Conservation (phyloP, 2,888 invertebrate species). For the Catocala nupta region DNA sequence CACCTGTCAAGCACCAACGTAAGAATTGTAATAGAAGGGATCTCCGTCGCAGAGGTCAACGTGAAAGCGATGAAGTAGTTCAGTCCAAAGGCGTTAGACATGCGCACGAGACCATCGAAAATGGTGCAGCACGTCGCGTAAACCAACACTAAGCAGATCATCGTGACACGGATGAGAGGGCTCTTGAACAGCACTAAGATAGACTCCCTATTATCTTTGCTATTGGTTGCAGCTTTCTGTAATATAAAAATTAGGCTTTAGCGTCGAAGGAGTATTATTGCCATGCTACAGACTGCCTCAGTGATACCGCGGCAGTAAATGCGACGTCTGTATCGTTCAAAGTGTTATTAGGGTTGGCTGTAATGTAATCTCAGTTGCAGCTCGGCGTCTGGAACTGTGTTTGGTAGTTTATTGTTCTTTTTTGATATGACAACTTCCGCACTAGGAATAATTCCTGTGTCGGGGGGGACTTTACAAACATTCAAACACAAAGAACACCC, state of each 20-base stretch:
- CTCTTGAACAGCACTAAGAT: constrained; percentile 63
- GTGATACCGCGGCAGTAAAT: too few species aligned
- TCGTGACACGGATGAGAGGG: constrained; percentile 65
- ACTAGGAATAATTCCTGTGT: too few species aligned
- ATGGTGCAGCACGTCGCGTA: constrained; percentile 78
- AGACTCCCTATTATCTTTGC: constrained; percentile 60
- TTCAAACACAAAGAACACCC: too few species aligned
- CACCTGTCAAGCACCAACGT: constrained; percentile 77
- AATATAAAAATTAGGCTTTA: not conserved
- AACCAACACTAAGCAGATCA: constrained; percentile 69
- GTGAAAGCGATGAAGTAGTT: constrained; percentile 83
- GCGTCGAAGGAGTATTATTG: not conserved
- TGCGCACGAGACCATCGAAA: constrained; percentile 79
- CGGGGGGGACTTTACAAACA: too few species aligned
- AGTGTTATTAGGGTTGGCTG: too few species aligned
- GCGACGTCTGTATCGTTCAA: too few species aligned
- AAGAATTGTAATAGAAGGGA: constrained; percentile 76
- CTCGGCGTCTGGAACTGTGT: too few species aligned
- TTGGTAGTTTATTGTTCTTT: too few species aligned
- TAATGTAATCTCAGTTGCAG: too few species aligned
- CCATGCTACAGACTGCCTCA: too few species aligned
- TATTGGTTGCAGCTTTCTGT: constrained; percentile 72
- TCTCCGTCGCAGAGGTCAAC: constrained; percentile 79
- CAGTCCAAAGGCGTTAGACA: constrained; percentile 79
- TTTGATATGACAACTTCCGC: too few species aligned